phyloP scores from a whole-genome alignment of 2,888 invertebrate species.

The Oscheius myriophilus region DNA sequence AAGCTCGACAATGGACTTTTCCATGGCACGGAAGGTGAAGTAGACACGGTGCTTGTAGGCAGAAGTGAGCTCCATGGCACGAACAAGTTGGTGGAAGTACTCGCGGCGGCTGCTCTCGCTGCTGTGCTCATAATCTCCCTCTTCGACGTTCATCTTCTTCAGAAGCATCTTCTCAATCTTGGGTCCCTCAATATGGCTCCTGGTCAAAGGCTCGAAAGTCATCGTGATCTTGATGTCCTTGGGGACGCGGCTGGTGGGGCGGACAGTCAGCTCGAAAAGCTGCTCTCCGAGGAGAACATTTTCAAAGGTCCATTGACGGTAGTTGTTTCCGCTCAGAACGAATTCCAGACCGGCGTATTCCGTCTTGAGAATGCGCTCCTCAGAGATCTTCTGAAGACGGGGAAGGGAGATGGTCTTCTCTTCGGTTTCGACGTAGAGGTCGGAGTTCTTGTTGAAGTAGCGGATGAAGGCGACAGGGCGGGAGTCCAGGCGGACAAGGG shows the following conservation, averaged over 20 bases:
- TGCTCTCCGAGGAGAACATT: conserved; percentile 40
- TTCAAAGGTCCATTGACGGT: conserved; percentile 42
- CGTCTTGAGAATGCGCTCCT: conserved; percentile 33
- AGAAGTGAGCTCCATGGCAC: conserved; percentile 32
- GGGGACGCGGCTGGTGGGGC: conserved; percentile 9
- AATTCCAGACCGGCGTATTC: conserved; percentile 47
- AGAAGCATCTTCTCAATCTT: conserved; percentile 27
- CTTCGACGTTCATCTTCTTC: conserved; percentile 11
- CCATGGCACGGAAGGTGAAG: conserved; percentile 35
- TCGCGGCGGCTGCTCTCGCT: conserved; percentile 21
- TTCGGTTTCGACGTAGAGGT: conserved; percentile 45
- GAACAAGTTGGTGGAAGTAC: conserved; percentile 33
- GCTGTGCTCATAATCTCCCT: conserved; percentile 23
- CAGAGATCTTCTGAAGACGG: conserved; percentile 39
- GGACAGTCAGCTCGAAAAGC: conserved; percentile 13
- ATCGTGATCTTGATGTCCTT: conserved; percentile 31
- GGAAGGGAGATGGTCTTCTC: conserved; percentile 55
- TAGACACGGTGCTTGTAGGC: conserved; percentile 35
- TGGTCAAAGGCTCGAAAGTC: conserved; percentile 23
- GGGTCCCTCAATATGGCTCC: conserved; percentile 16
- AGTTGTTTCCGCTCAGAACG: conserved; percentile 45
- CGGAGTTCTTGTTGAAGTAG: conserved; percentile 23
- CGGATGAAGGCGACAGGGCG: conserved; percentile 55
- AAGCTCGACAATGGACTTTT: conserved; percentile 35
- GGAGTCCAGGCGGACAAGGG: conserved; percentile 39